Evolutionary conservation across 2,888 invertebrate genomes (phyloP).

Genomic region (Eudasyphora cyanicolor): DNA sequence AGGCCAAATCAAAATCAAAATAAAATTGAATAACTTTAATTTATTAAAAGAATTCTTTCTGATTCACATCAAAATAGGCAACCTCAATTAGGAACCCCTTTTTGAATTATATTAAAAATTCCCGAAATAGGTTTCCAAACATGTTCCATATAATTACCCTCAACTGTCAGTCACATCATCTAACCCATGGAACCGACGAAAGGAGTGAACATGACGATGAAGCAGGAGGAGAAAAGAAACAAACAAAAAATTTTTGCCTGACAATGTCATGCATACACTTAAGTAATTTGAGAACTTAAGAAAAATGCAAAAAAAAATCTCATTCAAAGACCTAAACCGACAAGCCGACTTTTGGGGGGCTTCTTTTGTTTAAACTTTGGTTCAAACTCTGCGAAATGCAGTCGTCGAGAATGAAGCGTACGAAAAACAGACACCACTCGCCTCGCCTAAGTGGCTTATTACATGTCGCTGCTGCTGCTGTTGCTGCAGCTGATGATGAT

Average conservation of each 20-base stretch:
- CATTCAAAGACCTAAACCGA: slow-evolving; percentile 77
- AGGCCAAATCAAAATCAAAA: too few relatives aligned
- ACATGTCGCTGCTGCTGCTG: slow-evolving; percentile 34
- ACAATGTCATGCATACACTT: slow-evolving; percentile 57
- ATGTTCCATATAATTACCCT: not conserved
- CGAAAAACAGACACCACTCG: slow-evolving; percentile 36
- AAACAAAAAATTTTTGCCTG: slow-evolving; percentile 33
- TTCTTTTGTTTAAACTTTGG: slow-evolving; percentile 71
- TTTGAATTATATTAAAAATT: not conserved
- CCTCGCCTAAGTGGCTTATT: slow-evolving; percentile 57
- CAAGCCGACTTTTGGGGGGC: slow-evolving; percentile 77
- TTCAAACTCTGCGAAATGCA: slow-evolving; percentile 44
- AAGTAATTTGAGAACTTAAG: slow-evolving; percentile 76
- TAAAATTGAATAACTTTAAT: too few relatives aligned
- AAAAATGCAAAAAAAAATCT: slow-evolving; percentile 68
- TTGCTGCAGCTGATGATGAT: slow-evolving; percentile 17
- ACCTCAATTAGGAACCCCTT: too few relatives aligned
- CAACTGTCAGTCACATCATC: not conserved
- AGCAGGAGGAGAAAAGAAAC: not conserved
- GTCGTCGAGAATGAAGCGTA: slow-evolving; percentile 10
- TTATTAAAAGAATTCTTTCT: too few relatives aligned
- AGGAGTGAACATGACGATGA: not conserved
- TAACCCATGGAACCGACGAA: not conserved
- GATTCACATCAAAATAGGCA: too few relatives aligned
- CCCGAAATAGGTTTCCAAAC: not conserved